phyloP scores from a whole-genome alignment of 2,113 vertebrate species.

The Campylomormyrus tamandua region DNA sequence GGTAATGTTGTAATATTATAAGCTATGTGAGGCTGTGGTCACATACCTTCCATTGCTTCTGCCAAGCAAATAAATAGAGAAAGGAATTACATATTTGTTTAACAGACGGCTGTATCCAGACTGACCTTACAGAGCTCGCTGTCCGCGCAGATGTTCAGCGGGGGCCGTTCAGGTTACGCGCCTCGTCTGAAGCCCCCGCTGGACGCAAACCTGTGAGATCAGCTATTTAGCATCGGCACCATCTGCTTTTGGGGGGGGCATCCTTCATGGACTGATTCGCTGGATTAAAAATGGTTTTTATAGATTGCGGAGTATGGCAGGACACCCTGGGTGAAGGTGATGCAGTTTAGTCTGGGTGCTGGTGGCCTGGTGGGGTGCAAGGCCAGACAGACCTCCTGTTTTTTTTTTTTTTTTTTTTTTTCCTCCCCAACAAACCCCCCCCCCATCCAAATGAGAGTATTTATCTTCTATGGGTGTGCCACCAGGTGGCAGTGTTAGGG shows the following conservation, averaged over 20 bases:
- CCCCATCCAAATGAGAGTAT: no score
- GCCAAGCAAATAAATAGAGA: conserved; percentile 19
- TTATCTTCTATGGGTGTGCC: not conserved
- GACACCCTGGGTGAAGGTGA: not conserved
- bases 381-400: not conserved
- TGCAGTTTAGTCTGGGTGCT: not conserved
- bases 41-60: conserved; percentile 11
- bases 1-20: conserved; percentile 18
- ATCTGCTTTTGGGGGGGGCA: not conserved
- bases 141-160: not conserved
- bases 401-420: no score
- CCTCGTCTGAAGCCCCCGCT: not conserved
- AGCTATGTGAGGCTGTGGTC: conserved; percentile 14
- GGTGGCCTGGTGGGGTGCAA: not conserved
- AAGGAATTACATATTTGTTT: conserved; percentile 21
- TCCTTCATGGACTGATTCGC: not conserved
- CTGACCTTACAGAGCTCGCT: not conserved
- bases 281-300: not conserved
- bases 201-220: not conserved
- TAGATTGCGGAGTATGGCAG: not conserved
- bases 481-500: conserved; percentile 7
- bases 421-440: no score
- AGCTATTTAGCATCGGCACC: not conserved
- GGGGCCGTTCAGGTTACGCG: not conserved
- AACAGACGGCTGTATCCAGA: conserved; percentile 13